Evolutionary conservation across 1,140 invertebrate species (phyloP), one percentile per base, ranked within the genome.

Genomic region (Platyura marginata): DNA sequence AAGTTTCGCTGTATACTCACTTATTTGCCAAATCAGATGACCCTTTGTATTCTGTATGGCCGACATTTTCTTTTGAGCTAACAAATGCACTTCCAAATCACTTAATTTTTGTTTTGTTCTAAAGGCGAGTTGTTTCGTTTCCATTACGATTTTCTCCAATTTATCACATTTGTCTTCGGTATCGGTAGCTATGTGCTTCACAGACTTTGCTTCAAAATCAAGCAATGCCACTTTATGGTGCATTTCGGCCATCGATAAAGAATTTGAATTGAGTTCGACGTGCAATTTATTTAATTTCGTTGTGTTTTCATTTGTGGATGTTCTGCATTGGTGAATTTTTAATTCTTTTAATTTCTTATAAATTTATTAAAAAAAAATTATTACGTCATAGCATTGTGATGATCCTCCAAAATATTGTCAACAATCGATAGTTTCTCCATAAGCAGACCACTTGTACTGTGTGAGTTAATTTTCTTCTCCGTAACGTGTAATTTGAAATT

Each of bases 1-100:
- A 62, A 82, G 67, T 48, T 78, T 73, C 11, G 69, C 61, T 2
- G 67, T 55, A 47, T 74, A 77, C 40, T 73, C 65, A 46, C 72
- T 70, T 45, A 82, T 75, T 48, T 71, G 65, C 77, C 78, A 82
- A 22, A 81, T 61, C 5, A 80, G 53, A 23, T 72, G 68, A 9
- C 77, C 77, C 41, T 53, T 46, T 1, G 50, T 50, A 44, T 59
- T 61, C 39, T 52, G 51, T 1, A 61, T 51, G 21, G 49, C 53
- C 10, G 48, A 41, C 1, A 61, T 51, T 2, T 54, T 47, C 32
- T 59, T 51, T 34, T 61, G 56, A 44, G 51, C 53, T n/a, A 53
- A 48, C 42, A 61, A 44, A 40, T 61, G 56, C 21, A 50, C 52
- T 42, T 61, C 54, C 25, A 61, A 45, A 21, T 61, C 58, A 13